phyloP scores from a whole-genome alignment of 2,888 invertebrate species.

The Polymixis lichenea region DNA sequence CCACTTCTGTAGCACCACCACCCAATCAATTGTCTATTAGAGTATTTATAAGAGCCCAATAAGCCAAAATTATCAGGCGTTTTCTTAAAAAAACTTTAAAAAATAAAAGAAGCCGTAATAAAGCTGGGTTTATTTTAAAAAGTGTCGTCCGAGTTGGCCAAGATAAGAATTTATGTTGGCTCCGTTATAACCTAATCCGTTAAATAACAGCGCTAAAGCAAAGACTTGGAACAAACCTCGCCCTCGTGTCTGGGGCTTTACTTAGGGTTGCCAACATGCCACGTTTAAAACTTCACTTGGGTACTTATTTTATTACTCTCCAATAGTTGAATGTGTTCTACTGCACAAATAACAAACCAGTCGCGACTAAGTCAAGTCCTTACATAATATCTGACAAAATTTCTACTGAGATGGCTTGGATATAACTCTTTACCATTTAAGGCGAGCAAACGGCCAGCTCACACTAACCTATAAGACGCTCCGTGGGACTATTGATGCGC shows the following conservation, averaged over 20 bases:
- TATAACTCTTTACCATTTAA: no score
- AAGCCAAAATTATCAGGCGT: not conserved
- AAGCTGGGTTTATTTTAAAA: slow-evolving; percentile 40
- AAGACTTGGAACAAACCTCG: slow-evolving; percentile 71
- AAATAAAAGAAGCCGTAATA: slow-evolving; percentile 28
- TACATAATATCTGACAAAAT: no score
- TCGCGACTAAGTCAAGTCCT: no score
- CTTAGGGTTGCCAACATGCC: slow-evolving; percentile 52
- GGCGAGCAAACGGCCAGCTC: no score
- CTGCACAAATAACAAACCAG: no score
- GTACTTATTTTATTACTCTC: not conserved
- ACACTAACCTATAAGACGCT: no score
- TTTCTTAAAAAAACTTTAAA: not conserved
- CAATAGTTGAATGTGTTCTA: no score
- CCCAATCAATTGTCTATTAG: no score
- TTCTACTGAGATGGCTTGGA: no score
- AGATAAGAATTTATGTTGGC: slow-evolving; percentile 68
- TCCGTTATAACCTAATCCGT: slow-evolving; percentile 69
- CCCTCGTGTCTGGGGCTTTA: slow-evolving; percentile 65
- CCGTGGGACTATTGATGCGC: no score
- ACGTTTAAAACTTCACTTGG: not conserved
- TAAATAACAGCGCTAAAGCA: slow-evolving; percentile 72
- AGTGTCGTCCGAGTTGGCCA: slow-evolving; percentile 39
- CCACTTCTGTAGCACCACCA: no score
- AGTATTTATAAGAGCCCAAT: not conserved